phyloP scores from a whole-genome alignment of 2,888 invertebrate species.

The Sminthurides aquaticus region DNA sequence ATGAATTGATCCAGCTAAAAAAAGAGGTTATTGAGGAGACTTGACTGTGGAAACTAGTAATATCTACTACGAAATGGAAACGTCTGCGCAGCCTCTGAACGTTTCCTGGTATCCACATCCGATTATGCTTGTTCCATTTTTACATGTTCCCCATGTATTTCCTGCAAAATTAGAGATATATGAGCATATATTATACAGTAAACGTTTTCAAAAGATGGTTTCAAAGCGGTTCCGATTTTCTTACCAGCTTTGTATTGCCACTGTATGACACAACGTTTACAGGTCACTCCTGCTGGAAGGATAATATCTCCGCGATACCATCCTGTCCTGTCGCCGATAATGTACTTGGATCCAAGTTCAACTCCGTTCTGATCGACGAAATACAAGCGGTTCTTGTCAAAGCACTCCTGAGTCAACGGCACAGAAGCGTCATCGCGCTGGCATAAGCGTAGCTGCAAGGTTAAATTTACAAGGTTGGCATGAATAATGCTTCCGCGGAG shows the following conservation, averaged over 20 bases:
- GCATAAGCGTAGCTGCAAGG: constrained; percentile 73
- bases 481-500: background rate
- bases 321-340: constrained; percentile 9
- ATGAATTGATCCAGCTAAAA: no score
- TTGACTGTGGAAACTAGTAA: no score
- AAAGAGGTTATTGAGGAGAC: no score
- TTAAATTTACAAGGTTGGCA: background rate
- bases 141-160: constrained; percentile 19
- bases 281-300: constrained; percentile 27
- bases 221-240: background rate
- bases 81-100: constrained; percentile 17
- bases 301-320: constrained; percentile 9
- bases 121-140: constrained; percentile 10
- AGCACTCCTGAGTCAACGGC: constrained; percentile 73
- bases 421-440: constrained; percentile 73
- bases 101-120: constrained; percentile 20
- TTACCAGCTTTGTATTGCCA: constrained; percentile 36
- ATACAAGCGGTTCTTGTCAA: constrained; percentile 56
- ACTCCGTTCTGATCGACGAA: constrained; percentile 5
- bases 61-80: no score
- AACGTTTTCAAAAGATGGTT: no score
- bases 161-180: constrained; percentile 15
- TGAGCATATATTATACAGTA: no score
- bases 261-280: constrained; percentile 32
- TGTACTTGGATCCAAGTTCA: constrained; percentile 2